Percentiles rank a stretch among this genome's conserved stretches.
Evolutionary conservation across 2,888 invertebrate genomes (phyloP).

Genomic region (Bellardia bayeri): DNA sequence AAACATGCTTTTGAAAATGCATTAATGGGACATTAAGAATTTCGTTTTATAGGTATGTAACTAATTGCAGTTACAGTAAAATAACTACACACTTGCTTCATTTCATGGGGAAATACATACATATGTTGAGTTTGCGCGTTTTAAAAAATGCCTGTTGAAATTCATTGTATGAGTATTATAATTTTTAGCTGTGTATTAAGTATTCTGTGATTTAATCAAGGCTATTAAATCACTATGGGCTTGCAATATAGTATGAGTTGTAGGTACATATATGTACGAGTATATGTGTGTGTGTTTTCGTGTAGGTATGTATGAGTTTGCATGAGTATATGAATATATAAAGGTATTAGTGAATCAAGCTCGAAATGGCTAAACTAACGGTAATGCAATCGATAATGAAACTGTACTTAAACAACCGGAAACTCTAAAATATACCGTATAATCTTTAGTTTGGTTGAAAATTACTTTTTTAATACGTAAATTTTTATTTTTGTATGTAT

Average conservation of each 20-base stretch:
- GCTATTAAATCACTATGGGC: slow-evolving; percentile 20
- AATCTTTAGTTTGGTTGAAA: background rate
- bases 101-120: background rate
- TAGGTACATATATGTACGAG: background rate
- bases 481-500: background rate
- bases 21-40: too few species aligned
- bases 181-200: slow-evolving; percentile 15
- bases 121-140: slow-evolving; percentile 24
- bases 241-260: background rate
- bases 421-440: background rate
- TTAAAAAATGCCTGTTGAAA: too few species aligned
- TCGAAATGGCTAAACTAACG: slow-evolving; percentile 19
- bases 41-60: too few species aligned
- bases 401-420: background rate
- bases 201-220: background rate
- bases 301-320: background rate
- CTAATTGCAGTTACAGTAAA: too few species aligned
- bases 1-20: too few species aligned
- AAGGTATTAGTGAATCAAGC: background rate
- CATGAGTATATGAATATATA: background rate
- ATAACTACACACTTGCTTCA: background rate
- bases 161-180: background rate
- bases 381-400: background rate
- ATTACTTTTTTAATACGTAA: too few species aligned
- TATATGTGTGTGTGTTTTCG: background rate